These are phyloP conservation scores for Scaptomyza polygonia DNA, from an alignment of 2,888 invertebrate species.

Conservation along the genomic window DNA sequence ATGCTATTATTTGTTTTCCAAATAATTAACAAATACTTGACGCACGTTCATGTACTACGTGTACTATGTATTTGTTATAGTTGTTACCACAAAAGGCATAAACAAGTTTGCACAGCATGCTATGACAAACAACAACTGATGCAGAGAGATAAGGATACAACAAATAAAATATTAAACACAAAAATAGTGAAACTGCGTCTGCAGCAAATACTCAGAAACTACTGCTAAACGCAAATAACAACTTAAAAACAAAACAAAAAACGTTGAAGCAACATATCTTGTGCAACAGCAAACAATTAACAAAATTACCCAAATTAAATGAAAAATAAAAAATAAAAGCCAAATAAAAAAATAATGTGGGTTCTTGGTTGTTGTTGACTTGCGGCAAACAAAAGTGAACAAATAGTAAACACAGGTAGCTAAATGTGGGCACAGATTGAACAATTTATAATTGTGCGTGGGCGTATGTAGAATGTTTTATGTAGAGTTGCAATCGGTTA, in stretches of 20 bases:
- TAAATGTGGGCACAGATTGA: conserved; percentile 59
- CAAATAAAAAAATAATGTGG: too few species aligned
- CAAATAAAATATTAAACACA: neutral
- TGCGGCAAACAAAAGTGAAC: conserved; percentile 50
- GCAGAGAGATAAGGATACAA: conserved; percentile 62
- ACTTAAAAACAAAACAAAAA: neutral
- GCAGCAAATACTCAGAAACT: conserved; percentile 47
- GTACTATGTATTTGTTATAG: conserved; percentile 30
- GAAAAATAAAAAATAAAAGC: neutral
- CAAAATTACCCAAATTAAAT: conserved; percentile 43
- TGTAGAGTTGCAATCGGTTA: conserved; percentile 23
- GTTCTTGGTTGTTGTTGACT: conserved; percentile 52
- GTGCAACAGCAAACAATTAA: conserved; percentile 38
- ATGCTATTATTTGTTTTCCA: conserved; percentile 66
- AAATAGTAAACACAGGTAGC: conserved; percentile 78
- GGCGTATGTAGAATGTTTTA: conserved; percentile 2
- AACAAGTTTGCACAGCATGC: conserved; percentile 64
- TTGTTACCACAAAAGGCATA: conserved; percentile 54
- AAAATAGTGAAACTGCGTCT: conserved; percentile 22
- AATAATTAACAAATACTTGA: conserved; percentile 77
- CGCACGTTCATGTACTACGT: conserved; percentile 24
- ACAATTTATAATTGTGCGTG: conserved; percentile 79
- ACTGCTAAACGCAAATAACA: conserved; percentile 8
- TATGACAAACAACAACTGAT: conserved; percentile 58
- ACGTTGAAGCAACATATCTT: neutral